Percentiles rank a stretch among this genome's conserved stretches.
These are phyloP conservation scores for Arizona elegans DNA, from an alignment of 2,113 vertebrate species.

Conservation along the genomic window DNA sequence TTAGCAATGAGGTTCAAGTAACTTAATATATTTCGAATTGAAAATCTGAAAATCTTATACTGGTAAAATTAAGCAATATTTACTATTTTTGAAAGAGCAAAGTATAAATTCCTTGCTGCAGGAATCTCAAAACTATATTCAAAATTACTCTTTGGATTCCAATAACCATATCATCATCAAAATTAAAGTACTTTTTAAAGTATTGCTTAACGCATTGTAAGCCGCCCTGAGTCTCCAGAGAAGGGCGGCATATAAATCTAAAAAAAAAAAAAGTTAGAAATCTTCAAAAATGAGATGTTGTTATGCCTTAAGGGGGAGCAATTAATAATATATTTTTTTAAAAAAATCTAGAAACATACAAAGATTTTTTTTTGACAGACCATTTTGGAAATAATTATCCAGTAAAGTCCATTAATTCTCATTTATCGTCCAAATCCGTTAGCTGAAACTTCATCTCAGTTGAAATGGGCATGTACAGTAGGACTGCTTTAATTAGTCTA, in stretches of 20 bases:
- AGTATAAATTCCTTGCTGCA: background rate
- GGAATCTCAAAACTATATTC: background rate
- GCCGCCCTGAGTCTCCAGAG: no score
- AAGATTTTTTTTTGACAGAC: background rate
- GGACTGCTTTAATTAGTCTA: background rate
- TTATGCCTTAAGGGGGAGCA: background rate
- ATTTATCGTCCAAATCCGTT: background rate
- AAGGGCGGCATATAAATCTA: no score
- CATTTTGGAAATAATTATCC: background rate
- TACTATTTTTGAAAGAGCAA: background rate
- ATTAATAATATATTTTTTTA: background rate
- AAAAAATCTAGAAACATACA: background rate
- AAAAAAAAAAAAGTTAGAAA: background rate
- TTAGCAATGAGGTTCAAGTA: background rate
- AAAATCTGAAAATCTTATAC: background rate
- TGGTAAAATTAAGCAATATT: background rate
- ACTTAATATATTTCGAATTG: background rate
- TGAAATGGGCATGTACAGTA: background rate
- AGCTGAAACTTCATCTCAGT: background rate
- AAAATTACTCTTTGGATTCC: background rate
- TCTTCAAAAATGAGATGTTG: background rate
- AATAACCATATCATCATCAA: background rate
- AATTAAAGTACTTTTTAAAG: background rate
- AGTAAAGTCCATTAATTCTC: background rate
- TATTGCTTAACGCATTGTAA: no score